phyloP scores from a whole-genome alignment of 2,113 vertebrate genomes.

The Laterallus jamaicensis region DNA sequence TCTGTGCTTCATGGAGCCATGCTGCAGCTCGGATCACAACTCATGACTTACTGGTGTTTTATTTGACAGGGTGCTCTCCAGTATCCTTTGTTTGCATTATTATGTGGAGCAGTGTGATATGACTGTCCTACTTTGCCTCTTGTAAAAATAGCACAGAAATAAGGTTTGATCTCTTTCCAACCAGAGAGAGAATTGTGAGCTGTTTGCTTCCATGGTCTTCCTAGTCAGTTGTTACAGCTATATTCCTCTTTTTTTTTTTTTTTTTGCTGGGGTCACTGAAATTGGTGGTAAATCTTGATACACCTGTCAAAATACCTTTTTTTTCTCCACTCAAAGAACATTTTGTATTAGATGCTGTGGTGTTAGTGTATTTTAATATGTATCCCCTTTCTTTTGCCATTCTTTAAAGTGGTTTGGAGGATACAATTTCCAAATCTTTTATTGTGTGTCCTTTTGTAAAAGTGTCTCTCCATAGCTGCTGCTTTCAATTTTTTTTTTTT shows the following conservation, averaged over 20 bases:
- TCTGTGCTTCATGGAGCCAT: fast-evolving
- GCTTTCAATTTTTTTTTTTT: background rate
- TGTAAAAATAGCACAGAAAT: constrained; percentile 22
- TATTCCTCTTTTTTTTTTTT: background rate
- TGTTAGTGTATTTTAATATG: background rate
- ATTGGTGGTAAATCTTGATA: background rate
- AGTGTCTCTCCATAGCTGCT: background rate
- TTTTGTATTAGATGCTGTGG: background rate
- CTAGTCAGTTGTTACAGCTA: background rate
- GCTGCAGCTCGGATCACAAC: background rate
- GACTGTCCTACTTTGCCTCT: constrained; percentile 38
- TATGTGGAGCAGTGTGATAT: background rate
- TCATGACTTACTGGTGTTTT: background rate
- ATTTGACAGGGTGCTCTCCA: background rate
- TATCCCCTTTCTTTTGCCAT: background rate
- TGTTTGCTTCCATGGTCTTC: constrained; percentile 20
- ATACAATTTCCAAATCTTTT: constrained; percentile 33
- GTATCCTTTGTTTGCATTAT: constrained; percentile 6
- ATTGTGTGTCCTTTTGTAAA: background rate
- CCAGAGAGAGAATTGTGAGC: constrained; percentile 13
- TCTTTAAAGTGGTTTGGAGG: constrained; percentile 6
- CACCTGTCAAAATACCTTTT: background rate
- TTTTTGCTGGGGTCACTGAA: background rate
- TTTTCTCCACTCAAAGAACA: background rate
- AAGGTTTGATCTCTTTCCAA: constrained; percentile 39